Base-by-base conservation (phyloP, 2,888 invertebrate species). In the Polydrusus tereticollis region DNA sequence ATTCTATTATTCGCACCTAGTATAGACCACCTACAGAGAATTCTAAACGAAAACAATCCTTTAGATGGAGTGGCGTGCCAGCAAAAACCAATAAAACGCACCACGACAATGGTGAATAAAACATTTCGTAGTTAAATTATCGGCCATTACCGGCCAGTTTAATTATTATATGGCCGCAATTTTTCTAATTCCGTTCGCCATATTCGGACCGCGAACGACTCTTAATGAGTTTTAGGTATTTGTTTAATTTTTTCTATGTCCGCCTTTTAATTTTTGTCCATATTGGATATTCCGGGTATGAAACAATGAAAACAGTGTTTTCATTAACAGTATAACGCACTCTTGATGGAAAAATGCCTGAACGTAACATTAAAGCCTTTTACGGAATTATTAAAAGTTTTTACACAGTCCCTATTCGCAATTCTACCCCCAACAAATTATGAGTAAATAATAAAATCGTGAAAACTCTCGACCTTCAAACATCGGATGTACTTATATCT, bases 11-110 rank as follows among this genome's bases (percentile, higher is more conserved):
- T 10, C 29, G 16, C 58, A 2, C 21, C 20, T 18, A 20, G 20
- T 58, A 7, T n/a, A 36, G 62, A 57, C 69, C 69, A 69, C 69
- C 69, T 47, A 69, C 41, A n/a, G 12, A 41, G 63, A 52, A 45
- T 55, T 43, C 10, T 47, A 33, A 60, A 38, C 52, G 14, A 26
- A 62, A 68, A 52, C 52, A 41, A 21, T 21, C 10, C 45, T 45
- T 12, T 60, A 52, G 47, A 68, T 52, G 68, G 58, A n/a, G 43
- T 29, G 12, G 50, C 21, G 12, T n/a, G 33, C 47, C 29, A 59
- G 47, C 20, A 21, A 59, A n/a, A 36, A 10, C 38, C 5, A 14
- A 58, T 58, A 58, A 58, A 57, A 20, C 41, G 57, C n/a, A 26
- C 50, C 23, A 38, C 23, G 26, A 59, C 59, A 66, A 66, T 57